Percentiles rank a stretch among this genome's conserved stretches.
Evolutionary conservation across 2,797 vertebrate species (phyloP).

Genomic region (Lagorchestes hirsutus): DNA sequence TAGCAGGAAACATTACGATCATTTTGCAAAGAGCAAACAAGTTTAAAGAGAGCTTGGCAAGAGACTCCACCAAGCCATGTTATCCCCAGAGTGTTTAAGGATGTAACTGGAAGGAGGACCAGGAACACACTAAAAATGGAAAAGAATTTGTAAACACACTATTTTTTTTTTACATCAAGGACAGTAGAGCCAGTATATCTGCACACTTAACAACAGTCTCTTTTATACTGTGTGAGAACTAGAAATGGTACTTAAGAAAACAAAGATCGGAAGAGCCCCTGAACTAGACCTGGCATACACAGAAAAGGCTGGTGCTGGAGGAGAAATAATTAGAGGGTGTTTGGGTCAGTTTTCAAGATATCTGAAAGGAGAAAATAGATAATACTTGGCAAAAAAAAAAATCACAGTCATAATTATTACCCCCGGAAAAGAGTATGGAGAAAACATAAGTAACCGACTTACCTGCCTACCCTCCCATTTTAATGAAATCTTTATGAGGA

Average conservation of each 20-base stretch:
- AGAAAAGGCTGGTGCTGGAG: neutral
- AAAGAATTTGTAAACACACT: conserved; percentile 3
- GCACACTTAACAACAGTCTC: neutral
- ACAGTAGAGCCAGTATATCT: neutral
- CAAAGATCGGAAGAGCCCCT: neutral
- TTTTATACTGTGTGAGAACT: neutral
- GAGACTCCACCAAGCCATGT: neutral
- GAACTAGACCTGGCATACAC: neutral
- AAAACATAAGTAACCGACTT: neutral
- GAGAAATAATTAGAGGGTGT: neutral
- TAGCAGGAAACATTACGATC: neutral
- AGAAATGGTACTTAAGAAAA: neutral
- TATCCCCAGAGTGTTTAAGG: neutral
- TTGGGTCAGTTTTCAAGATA: neutral
- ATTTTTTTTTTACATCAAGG: neutral
- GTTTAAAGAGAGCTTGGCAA: neutral
- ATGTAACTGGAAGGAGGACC: neutral
- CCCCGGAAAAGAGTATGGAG: neutral
- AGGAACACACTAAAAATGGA: neutral
- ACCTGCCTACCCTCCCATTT: neutral
- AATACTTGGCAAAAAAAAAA: neutral
- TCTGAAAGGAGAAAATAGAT: neutral
- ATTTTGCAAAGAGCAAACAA: neutral
- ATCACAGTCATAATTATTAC: neutral
- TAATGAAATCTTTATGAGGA: neutral